Evolutionary conservation across 2,113 vertebrate genomes (phyloP).

Genomic region (Chaetorhynchus papuensis): DNA sequence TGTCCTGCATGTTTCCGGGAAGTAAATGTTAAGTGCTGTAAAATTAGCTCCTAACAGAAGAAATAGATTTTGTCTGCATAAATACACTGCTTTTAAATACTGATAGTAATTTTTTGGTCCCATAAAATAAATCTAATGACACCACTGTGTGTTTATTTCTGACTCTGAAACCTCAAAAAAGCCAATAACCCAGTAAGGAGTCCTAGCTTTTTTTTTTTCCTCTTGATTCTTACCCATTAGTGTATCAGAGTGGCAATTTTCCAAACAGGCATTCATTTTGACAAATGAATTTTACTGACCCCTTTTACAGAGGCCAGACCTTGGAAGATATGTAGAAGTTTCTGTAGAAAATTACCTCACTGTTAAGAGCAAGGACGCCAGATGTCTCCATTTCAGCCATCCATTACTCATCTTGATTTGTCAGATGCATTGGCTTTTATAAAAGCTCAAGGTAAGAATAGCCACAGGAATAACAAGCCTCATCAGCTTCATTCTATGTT

Average conservation of each 20-base stretch:
- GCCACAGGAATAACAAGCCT: neutral
- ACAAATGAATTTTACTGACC: neutral
- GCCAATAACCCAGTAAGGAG: neutral
- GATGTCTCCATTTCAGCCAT: neutral
- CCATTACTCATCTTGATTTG: neutral
- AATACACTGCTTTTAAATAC: neutral
- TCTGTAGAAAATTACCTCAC: neutral
- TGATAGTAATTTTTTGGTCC: neutral
- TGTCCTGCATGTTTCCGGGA: neutral
- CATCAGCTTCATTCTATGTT: neutral
- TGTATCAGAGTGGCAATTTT: neutral
- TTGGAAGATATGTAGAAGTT: neutral
- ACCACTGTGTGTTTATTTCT: neutral
- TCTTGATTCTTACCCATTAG: neutral
- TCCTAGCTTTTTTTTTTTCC: neutral
- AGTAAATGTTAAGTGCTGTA: neutral
- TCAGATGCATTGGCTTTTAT: neutral
- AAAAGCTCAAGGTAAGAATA: neutral
- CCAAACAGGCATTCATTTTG: neutral
- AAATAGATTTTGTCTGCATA: neutral
- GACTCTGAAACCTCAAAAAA: neutral
- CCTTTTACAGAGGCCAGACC: neutral
- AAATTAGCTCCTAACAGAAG: neutral
- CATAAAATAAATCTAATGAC: neutral
- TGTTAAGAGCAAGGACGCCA: neutral